phyloP scores from a whole-genome alignment of 1,140 invertebrate genomes.

The Ridgeia piscesae region DNA sequence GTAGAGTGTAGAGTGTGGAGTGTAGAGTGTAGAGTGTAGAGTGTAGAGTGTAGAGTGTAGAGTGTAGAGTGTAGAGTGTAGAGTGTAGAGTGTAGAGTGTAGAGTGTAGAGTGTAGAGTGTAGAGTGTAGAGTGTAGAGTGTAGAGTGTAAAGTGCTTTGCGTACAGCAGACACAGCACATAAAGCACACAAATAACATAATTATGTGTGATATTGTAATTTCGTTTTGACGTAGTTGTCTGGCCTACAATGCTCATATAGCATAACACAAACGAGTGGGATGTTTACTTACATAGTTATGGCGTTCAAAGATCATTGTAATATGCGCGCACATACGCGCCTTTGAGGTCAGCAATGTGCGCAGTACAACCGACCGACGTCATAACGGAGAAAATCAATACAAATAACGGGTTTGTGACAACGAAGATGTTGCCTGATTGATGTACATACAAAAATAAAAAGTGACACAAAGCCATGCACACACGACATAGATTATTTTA shows the following conservation, averaged over 20 bases:
- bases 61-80: too few species aligned
- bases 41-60: too few species aligned
- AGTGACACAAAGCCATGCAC: neutral
- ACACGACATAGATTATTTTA: neutral
- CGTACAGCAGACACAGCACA: too few species aligned
- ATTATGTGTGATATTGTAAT: too few species aligned
- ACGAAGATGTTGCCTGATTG: neutral
- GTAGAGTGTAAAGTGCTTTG: too few species aligned
- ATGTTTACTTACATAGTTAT: neutral
- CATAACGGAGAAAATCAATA: neutral
- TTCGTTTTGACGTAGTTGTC: too few species aligned
- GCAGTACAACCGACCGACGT: neutral
- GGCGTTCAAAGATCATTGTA: neutral
- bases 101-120: too few species aligned
- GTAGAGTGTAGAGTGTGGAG: too few species aligned
- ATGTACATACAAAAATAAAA: neutral
- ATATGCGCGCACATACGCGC: neutral
- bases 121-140: too few species aligned
- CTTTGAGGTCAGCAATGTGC: neutral
- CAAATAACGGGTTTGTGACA: neutral
- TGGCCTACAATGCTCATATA: neutral
- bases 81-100: too few species aligned
- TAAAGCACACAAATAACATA: too few species aligned
- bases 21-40: too few species aligned
- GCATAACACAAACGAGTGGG: neutral